Evolutionary conservation across 2,888 invertebrate species (phyloP).

Genomic region (Toxonevra muliebris): DNA sequence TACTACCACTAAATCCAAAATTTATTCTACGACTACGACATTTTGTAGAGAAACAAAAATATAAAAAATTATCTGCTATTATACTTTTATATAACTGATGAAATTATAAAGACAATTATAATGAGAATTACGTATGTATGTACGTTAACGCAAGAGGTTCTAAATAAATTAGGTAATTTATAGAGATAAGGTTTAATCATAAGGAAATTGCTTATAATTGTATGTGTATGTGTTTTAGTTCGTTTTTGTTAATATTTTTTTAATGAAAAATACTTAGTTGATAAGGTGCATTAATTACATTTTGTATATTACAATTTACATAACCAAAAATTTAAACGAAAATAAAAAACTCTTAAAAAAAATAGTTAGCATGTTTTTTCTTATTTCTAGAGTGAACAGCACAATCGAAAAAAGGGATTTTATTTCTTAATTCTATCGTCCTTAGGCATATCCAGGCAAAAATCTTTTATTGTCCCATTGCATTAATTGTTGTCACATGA

Average conservation of each 20-base stretch:
- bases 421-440: too few species aligned
- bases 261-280: slow-evolving; percentile 23
- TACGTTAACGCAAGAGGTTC: slow-evolving; percentile 50
- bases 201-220: slow-evolving; percentile 41
- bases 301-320: slow-evolving; percentile 44
- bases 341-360: slow-evolving; percentile 26
- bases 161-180: slow-evolving; percentile 38
- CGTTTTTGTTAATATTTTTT: slow-evolving; percentile 13
- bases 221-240: slow-evolving; percentile 28
- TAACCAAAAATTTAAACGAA: slow-evolving; percentile 44
- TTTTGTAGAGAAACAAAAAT: too few species aligned
- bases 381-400: too few species aligned
- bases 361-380: not conserved
- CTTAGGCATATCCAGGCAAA: too few species aligned
- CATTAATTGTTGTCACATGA: too few species aligned
- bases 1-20: too few species aligned
- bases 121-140: too few species aligned
- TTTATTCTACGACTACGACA: too few species aligned
- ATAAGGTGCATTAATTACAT: slow-evolving; percentile 42
- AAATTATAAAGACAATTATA: not conserved
- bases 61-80: too few species aligned
- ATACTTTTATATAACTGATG: not conserved
- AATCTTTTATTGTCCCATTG: too few species aligned
- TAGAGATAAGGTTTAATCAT: slow-evolving; percentile 47
- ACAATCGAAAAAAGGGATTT: too few species aligned